phyloP scores from a whole-genome alignment of 2,888 invertebrate genomes.

The Notodonta ziczac region DNA sequence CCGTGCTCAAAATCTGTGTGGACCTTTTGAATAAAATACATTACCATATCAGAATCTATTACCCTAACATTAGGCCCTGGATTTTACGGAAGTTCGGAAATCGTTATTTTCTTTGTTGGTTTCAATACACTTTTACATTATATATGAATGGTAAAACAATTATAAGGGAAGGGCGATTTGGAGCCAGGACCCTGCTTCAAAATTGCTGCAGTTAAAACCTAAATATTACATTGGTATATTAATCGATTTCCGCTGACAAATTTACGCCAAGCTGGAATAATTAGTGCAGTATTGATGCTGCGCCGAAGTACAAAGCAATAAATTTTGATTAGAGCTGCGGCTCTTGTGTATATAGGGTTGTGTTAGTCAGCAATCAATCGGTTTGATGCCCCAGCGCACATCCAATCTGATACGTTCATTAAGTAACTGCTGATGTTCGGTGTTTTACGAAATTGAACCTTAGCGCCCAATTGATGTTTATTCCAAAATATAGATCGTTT shows the following conservation, averaged over 20 bases:
- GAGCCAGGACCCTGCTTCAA: background rate
- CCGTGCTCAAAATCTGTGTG: no score
- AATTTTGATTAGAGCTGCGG: constrained; percentile 8
- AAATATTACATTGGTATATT: constrained; percentile 22
- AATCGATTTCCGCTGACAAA: constrained; percentile 28
- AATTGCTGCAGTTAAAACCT: background rate
- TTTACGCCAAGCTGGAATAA: constrained; percentile 14
- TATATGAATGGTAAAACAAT: no score
- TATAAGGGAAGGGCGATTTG: no score
- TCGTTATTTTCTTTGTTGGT: no score
- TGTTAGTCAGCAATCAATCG: constrained; percentile 29
- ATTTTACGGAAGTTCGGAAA: no score
- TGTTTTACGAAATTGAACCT: constrained; percentile 11
- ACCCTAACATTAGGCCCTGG: no score
- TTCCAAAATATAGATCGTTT: background rate
- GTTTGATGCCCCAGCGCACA: constrained; percentile 18
- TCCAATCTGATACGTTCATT: constrained; percentile 29
- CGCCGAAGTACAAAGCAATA: constrained; percentile 6
- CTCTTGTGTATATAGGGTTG: constrained; percentile 12
- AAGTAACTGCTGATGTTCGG: constrained; percentile 22
- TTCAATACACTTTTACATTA: no score
- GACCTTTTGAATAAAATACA: no score
- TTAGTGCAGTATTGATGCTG: background rate
- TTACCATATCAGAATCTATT: no score
- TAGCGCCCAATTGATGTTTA: background rate